A percentile compares a stretch with the other conserved stretches of the same genome.
These are phyloP conservation scores for Girardia tigrina DNA, from an alignment of 2,888 invertebrate species.

Conservation along the genomic window DNA sequence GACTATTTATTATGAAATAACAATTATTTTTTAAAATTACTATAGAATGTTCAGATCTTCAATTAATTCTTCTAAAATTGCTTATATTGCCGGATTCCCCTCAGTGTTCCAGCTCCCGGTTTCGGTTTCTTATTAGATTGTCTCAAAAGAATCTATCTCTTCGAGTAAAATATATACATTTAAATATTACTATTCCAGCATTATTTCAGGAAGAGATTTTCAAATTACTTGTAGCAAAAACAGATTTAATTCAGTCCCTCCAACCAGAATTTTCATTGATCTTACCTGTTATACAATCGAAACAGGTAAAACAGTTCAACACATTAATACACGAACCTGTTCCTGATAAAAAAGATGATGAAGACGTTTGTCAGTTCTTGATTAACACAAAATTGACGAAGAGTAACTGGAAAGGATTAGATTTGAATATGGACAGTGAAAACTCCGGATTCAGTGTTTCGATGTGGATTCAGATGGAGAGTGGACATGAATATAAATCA, in stretches of 20 bases:
- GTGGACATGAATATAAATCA: not conserved
- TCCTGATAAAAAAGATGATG: not conserved
- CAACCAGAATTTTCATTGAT: not conserved
- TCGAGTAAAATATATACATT: too few relatives aligned
- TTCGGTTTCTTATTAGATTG: not conserved
- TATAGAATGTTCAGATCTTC: conserved; percentile 7
- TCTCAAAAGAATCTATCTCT: not conserved
- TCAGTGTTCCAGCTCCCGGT: not conserved
- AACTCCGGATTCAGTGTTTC: conserved; percentile 2
- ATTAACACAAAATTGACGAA: not conserved
- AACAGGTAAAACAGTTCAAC: not conserved
- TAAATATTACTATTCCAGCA: too few relatives aligned
- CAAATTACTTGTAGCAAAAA: not conserved
- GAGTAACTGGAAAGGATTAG: not conserved
- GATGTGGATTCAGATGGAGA: not conserved
- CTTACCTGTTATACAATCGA: not conserved
- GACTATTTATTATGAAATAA: too few relatives aligned
- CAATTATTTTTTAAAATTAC: too few relatives aligned
- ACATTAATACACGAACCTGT: not conserved
- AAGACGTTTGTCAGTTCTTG: not conserved
- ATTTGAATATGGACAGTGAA: not conserved
- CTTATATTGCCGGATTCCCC: not conserved
- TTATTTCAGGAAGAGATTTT: not conserved
- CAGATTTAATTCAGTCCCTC: not conserved
- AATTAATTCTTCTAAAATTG: not conserved